Conservation (phyloP, 2,113 vertebrate species). For the Limnothrissa miodon region DNA sequence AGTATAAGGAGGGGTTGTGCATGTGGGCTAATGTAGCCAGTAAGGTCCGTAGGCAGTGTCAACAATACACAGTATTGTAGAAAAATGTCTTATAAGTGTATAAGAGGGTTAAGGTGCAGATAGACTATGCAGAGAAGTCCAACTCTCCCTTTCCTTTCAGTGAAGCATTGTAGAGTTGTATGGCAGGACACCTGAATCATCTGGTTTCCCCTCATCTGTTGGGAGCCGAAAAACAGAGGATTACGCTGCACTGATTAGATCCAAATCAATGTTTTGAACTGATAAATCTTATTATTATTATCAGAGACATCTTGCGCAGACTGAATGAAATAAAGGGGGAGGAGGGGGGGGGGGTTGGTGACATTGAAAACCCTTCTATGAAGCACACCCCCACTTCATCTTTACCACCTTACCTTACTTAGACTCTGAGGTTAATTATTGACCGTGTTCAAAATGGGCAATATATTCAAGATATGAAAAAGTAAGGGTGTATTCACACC, state of each 20-base stretch:
- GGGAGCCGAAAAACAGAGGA: conserved; percentile 29
- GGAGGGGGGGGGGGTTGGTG: conserved; percentile 39
- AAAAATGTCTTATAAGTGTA: too few relatives aligned
- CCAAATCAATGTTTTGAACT: conserved; percentile 58
- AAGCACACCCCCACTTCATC: background rate
- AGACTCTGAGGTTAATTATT: background rate
- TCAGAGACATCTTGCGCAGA: conserved; percentile 60
- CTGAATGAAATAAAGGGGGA: conserved; percentile 39
- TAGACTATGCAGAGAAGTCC: too few relatives aligned
- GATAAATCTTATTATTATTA: conserved; percentile 66
- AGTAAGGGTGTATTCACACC: too few relatives aligned
- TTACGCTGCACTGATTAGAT: conserved; percentile 61
- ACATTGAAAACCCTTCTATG: conserved; percentile 55
- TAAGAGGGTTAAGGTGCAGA: too few relatives aligned
- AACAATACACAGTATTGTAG: too few relatives aligned
- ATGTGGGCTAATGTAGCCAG: too few relatives aligned
- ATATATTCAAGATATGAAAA: conserved; percentile 38
- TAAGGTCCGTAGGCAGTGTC: too few relatives aligned
- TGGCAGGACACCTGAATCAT: conserved; percentile 41
- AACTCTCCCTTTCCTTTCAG: too few relatives aligned
- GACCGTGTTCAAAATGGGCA: conserved; percentile 3
- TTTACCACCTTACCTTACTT: background rate
- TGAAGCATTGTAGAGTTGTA: too few relatives aligned
- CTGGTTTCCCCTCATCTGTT: conserved; percentile 45
- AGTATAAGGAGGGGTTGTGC: too few relatives aligned